phyloP scores from a whole-genome alignment of 2,797 vertebrate species.

The Nannoperca obscura region DNA sequence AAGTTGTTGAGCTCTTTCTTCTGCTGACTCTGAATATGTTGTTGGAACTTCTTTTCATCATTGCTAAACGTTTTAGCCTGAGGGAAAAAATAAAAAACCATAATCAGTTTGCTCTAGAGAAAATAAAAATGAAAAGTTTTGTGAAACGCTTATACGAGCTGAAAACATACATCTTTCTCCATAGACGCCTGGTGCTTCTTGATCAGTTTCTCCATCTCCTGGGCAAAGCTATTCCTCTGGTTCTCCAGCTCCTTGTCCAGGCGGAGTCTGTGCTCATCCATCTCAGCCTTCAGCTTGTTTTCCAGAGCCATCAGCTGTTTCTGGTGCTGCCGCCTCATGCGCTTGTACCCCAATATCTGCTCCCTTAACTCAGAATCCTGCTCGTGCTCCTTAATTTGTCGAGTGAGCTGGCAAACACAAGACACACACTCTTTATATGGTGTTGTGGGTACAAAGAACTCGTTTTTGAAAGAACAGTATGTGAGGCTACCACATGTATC shows the following conservation, averaged over 20 bases:
- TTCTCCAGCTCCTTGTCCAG: conserved; percentile 99
- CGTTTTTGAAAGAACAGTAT: background rate
- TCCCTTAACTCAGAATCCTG: conserved; percentile 98
- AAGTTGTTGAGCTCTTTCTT: conserved; percentile 98
- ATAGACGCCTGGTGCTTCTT: conserved; percentile 97
- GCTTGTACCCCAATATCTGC: conserved; percentile 98
- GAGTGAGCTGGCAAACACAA: conserved; percentile 90
- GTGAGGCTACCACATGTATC: background rate
- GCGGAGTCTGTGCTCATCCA: conserved; percentile 98
- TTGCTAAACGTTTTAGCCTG: conserved; percentile 96
- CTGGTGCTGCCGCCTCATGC: conserved; percentile 99
- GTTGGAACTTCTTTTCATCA: conserved; percentile 99
- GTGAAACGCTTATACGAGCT: background rate
- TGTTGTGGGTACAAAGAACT: background rate
- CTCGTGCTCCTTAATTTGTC: conserved; percentile 99
- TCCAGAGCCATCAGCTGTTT: conserved; percentile 98
- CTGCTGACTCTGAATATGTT: conserved; percentile 98
- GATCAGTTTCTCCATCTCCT: conserved; percentile 98
- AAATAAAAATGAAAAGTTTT: background rate
- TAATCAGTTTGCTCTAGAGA: conserved; percentile 10
- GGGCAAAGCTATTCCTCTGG: conserved; percentile 95
- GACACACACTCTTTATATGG: conserved; percentile 15
- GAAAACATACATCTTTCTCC: conserved; percentile 94
- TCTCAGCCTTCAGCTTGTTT: conserved; percentile 98
- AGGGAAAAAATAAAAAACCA: conserved; percentile 12